Evolutionary conservation across 53 echinoderm and acorn worm genomes (phyloP).

Genomic region (Hippasteria phrygiana): DNA sequence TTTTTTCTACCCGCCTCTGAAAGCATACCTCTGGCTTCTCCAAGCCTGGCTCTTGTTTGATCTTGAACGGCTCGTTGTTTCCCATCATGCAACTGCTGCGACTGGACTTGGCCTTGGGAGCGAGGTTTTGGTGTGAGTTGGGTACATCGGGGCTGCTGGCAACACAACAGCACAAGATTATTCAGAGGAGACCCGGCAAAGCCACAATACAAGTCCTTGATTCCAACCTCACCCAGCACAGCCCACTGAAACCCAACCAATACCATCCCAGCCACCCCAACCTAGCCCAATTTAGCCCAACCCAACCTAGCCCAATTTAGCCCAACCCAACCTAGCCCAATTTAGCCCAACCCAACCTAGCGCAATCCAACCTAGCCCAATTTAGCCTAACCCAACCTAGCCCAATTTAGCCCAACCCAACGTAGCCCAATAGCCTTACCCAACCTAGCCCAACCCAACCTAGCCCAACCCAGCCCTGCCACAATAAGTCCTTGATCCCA

Average conservation of each 20-base stretch:
- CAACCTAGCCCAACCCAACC: background rate
- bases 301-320: background rate
- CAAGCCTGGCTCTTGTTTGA: slow-evolving; percentile 46
- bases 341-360: background rate
- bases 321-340: background rate
- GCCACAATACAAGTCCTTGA: too few relatives aligned
- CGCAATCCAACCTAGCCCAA: background rate
- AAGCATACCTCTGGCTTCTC: background rate
- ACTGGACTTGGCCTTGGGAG: slow-evolving; percentile 1
- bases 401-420: background rate
- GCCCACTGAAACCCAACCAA: too few relatives aligned
- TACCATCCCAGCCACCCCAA: background rate
- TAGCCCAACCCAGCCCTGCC: background rate
- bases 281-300: background rate
- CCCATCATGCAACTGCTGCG: slow-evolving; percentile 59
- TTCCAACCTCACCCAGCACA: too few relatives aligned
- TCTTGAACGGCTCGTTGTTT: slow-evolving; percentile 4
- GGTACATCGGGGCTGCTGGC: background rate
- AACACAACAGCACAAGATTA: background rate
- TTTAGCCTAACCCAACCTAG: background rate
- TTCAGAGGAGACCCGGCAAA: too few relatives aligned
- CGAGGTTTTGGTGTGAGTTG: background rate
- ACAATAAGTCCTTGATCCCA: too few relatives aligned
- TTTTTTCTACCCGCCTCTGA: too few relatives aligned
- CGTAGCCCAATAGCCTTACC: background rate